Base-by-base conservation (phyloP, 2,797 vertebrate species). In the Periparus ater region DNA sequence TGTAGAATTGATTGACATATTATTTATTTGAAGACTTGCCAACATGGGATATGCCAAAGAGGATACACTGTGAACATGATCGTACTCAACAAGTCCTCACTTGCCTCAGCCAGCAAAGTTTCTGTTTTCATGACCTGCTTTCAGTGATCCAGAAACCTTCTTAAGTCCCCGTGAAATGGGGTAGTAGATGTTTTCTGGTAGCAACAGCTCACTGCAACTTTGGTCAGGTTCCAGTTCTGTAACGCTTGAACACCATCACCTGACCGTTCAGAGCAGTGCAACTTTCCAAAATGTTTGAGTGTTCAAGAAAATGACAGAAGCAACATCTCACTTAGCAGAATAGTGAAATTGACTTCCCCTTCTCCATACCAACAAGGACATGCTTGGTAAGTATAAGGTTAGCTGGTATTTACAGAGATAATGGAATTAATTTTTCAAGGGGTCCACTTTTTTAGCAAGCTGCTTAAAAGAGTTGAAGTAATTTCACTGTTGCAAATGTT, bases 231-330 rank as follows among this genome's bases (percentile, higher is more conserved):
- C 58, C 67, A 40, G 30, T 67, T 57, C 48, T 70, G 40, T 38
- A 63, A 55, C 0, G 0, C 26, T 38, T 68, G 23, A 85, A 68
- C 22, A 58, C 34, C 0, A 2, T 32, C 55, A 44, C 0, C 0
- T 54, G 34, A 63, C 21, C 18, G 18, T 38, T 84, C 34, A 27
- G 54, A 77, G 50, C 3, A 2, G 5, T 29, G 9, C 14, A 57
- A 53, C 15, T 17, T 76, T 84, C n/a, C 77, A 78, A 68, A 81
- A 54, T 3, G 6, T 62, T 40, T 27, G 36, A 5, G 6, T 65
- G 58, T 26, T 71, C 34, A 75, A 48, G 38, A 65, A 67, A 85
- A 80, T 19, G 3, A 60, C 12, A 79, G 48, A 66, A 82, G 7
- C 11, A 80, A 34, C 23, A n/a, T 44, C 11, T 75, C 36, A 48